These are phyloP conservation scores for Microctenopoma lineatum DNA, from an alignment of 2,797 vertebrate species.

Conservation along the genomic window DNA sequence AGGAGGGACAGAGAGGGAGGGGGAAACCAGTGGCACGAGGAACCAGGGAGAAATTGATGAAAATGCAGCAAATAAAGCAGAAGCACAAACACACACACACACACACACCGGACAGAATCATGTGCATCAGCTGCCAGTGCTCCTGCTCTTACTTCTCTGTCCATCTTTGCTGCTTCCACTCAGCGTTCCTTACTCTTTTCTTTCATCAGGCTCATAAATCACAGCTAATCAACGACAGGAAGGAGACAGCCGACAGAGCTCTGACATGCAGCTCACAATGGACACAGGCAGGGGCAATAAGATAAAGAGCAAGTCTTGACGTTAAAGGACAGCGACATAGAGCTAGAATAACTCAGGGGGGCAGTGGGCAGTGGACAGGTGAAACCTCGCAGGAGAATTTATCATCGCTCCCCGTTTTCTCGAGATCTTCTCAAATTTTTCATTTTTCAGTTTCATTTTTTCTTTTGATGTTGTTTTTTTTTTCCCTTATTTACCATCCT, in stretches of 20 bases:
- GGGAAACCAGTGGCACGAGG: conserved; percentile 18
- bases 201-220: conserved; percentile 51
- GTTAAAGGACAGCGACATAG: conserved; percentile 29
- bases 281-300: conserved; percentile 26
- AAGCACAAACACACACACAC: background rate
- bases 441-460: conserved; percentile 19
- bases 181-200: conserved; percentile 42
- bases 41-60: conserved; percentile 66
- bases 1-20: conserved; percentile 19
- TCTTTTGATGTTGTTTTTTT: conserved; percentile 6
- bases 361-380: conserved; percentile 33
- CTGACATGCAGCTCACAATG: conserved; percentile 46
- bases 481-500: background rate
- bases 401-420: conserved; percentile 7
- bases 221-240: conserved; percentile 59
- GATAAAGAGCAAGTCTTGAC: conserved; percentile 42
- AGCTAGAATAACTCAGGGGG: conserved; percentile 25
- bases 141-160: conserved; percentile 18
- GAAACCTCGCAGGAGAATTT: conserved; percentile 31
- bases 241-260: conserved; percentile 43
- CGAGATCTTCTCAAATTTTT: conserved; percentile 4
- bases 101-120: conserved; percentile 39
- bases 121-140: conserved; percentile 26
- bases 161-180: conserved; percentile 27
- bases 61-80: conserved; percentile 64